Evolutionary conservation across 2,113 vertebrate genomes (phyloP), one percentile per base, ranked within the genome.

Genomic region (Probosciger aterrimus): DNA sequence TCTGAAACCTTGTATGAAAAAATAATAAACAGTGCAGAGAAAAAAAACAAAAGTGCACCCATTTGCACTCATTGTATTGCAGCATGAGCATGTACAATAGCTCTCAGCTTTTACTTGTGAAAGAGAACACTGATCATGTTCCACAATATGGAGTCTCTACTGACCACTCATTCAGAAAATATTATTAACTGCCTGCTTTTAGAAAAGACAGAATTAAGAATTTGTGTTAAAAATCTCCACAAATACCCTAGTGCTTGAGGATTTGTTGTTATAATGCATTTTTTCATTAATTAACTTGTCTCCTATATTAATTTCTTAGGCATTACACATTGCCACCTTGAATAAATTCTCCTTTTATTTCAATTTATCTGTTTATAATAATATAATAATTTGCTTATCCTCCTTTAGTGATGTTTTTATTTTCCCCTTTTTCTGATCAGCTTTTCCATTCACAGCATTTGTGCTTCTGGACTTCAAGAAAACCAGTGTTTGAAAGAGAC

Each of bases 391-490:
- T 74, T 82, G 10, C 23, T 82, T 82, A 33, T 14, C 19, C 62
- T 18, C 10, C 5, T 11, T 73, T 65, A 57, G 25, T 10, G n/a
- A 67, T 62, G 2, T 16, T 82, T 77, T 82, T 43, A 11, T 53
- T 92, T 86, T 82, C 46, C 18, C 7, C 14, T 70, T 68, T 46
- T 53, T 86, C 11, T 70, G 46, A 31, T 57, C 64, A 83, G 5
- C 46, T 81, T 88, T 86, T 8, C 60, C 18, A 50, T 35, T 82
- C 6, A 68, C 84, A 94, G 64, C 11, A 44, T 50, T 69, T 67
- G 30, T 50, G 20, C 39, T 75, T 88, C 64, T 88, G 90, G 46
- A n/a, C n/a, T 73, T 91, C 49, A 85, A 69, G 41, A 52, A 85
- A 46, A 39, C 7, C 63, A 73, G 28, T 41, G 16, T 64, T 85